Conservation (phyloP, 1,140 invertebrate species). For the Trachymyrmex septentrionalis region DNA sequence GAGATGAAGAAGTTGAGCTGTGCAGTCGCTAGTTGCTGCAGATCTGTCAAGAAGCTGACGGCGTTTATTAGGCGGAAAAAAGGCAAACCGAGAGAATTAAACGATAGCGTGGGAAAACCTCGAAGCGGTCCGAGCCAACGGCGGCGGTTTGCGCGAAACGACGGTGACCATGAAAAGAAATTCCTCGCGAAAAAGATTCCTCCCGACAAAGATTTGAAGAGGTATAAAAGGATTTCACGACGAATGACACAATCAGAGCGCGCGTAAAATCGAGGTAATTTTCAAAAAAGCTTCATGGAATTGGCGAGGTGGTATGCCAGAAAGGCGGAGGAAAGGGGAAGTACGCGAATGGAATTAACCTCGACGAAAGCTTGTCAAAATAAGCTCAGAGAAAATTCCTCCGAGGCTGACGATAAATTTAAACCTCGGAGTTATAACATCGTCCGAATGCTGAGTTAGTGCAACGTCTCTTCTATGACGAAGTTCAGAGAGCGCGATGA, state of each 20-base stretch:
- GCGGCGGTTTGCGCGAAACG: constrained; percentile 1
- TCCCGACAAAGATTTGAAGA: constrained; percentile 51
- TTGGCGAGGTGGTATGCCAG: not conserved
- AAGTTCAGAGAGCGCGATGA: constrained; percentile 19
- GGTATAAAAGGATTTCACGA: constrained; percentile 48
- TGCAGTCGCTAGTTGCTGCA: not conserved
- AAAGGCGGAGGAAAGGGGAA: not conserved
- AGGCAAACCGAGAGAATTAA: constrained; percentile 42
- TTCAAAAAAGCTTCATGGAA: constrained; percentile 25
- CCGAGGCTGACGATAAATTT: constrained; percentile 34
- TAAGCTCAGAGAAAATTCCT: constrained; percentile 41
- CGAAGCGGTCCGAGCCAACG: not conserved
- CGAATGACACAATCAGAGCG: constrained; percentile 53
- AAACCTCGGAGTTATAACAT: constrained; percentile 25
- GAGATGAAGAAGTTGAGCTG: constrained; percentile 23
- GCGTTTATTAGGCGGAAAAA: constrained; percentile 48
- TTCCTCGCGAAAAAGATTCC: constrained; percentile 23
- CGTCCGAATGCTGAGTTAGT: constrained; percentile 21
- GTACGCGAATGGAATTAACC: constrained; percentile 55
- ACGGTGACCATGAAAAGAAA: constrained; percentile 56
- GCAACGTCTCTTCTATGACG: constrained; percentile 3
- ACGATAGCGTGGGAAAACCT: constrained; percentile 37
- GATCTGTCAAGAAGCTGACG: constrained; percentile 43
- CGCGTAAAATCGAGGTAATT: constrained; percentile 64
- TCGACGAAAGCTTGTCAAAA: constrained; percentile 51